A percentile compares a stretch with the other conserved stretches of the same genome.
Evolutionary conservation across 2,113 vertebrate genomes (phyloP).

Genomic region (Petroica traversi): DNA sequence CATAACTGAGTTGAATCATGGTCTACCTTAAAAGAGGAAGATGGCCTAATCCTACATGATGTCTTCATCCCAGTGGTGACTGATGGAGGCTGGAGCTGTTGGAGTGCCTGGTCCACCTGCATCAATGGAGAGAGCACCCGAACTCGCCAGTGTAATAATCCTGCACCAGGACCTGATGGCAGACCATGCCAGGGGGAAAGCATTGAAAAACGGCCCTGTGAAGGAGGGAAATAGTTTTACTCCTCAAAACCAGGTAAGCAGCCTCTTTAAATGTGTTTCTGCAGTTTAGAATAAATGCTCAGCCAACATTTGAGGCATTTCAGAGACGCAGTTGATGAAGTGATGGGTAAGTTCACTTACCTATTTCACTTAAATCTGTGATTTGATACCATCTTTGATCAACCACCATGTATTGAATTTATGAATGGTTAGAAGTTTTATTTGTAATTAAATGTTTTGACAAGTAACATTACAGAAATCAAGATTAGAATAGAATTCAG

Average conservation of each 20-base stretch:
- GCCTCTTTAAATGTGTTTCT: background rate
- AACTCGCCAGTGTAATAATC: slow-evolving; percentile 74
- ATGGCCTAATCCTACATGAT: background rate
- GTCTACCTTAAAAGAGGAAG: background rate
- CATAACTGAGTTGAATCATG: background rate
- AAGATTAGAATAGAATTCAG: background rate
- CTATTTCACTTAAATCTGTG: background rate
- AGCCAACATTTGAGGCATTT: background rate
- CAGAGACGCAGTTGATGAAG: background rate
- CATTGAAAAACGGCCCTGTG: slow-evolving; percentile 62
- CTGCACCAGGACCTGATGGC: background rate
- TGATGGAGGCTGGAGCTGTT: slow-evolving; percentile 81
- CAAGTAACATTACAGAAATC: background rate
- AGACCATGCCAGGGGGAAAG: slow-evolving; percentile 71
- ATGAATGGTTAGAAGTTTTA: background rate
- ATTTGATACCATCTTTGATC: background rate
- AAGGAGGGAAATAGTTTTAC: background rate
- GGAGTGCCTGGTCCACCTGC: slow-evolving; percentile 75
- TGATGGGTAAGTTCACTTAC: background rate
- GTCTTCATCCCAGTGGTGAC: background rate
- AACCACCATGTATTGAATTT: background rate
- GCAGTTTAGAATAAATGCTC: background rate
- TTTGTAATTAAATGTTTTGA: background rate
- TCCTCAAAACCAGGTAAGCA: background rate
- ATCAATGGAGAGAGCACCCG: slow-evolving; percentile 42